These are phyloP conservation scores for Fundulus diaphanus DNA, from an alignment of 2,797 vertebrate genomes.

Conservation along the genomic window DNA sequence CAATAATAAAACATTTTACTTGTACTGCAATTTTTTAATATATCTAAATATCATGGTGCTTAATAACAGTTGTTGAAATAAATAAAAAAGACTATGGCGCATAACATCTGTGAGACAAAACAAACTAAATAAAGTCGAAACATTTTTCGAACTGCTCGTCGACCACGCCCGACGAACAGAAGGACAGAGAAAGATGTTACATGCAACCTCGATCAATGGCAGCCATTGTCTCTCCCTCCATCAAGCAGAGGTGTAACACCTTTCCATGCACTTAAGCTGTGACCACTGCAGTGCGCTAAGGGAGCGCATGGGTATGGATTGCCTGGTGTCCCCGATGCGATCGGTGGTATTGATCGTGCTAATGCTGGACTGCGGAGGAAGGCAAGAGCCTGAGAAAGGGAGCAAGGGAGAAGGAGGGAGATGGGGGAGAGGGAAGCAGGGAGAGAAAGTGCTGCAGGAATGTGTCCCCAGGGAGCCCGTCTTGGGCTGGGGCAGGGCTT, in stretches of 20 bases:
- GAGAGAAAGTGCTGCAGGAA: constrained; percentile 81
- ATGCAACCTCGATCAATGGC: constrained; percentile 84
- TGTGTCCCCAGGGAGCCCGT: constrained; percentile 80
- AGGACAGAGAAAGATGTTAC: constrained; percentile 81
- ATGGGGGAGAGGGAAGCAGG: constrained; percentile 54
- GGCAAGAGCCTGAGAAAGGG: constrained; percentile 73
- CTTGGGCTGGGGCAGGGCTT: constrained; percentile 84
- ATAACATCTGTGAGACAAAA: constrained; percentile 41
- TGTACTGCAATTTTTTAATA: too few species aligned
- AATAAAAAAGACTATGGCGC: not conserved
- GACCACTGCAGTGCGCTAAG: constrained; percentile 86
- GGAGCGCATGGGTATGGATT: constrained; percentile 85
- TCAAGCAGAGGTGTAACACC: constrained; percentile 85
- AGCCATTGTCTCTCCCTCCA: constrained; percentile 76
- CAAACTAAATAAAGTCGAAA: constrained; percentile 55
- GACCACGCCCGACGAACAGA: constrained; percentile 72
- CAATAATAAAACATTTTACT: too few species aligned
- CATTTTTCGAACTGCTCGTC: constrained; percentile 41
- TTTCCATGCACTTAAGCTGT: constrained; percentile 85
- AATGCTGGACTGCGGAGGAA: constrained; percentile 87
- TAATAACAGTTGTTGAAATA: too few species aligned
- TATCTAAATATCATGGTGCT: too few species aligned
- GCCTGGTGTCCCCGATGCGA: constrained; percentile 85
- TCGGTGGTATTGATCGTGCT: constrained; percentile 86
- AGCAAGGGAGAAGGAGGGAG: constrained; percentile 70